Conservation (phyloP, 2,113 vertebrate genomes). For the Nothobranchius kuhntae region DNA sequence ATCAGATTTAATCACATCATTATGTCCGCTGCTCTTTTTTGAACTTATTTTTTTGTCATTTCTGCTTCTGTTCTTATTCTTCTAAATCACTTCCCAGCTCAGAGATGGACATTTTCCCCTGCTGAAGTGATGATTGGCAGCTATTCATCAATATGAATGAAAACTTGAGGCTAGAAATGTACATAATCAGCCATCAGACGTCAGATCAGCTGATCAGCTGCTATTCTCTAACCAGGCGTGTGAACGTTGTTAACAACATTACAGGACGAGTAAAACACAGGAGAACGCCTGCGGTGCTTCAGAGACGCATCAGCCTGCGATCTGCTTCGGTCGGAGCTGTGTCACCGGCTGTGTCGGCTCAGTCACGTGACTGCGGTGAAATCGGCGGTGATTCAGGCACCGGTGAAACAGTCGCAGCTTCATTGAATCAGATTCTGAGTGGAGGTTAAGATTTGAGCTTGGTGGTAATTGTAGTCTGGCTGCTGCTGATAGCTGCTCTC, state of each 20-base stretch:
- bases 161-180: not conserved
- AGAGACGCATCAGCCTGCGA: not conserved
- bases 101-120: not conserved
- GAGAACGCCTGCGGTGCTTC: not conserved
- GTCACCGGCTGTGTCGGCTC: not conserved
- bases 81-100: not conserved
- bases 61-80: not conserved
- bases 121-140: not conserved
- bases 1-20: constrained; percentile 31
- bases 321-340: not conserved
- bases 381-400: not conserved
- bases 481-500: constrained; percentile 44
- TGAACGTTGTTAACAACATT: not conserved
- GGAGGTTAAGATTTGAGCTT: constrained; percentile 20
- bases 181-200: not conserved
- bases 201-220: not conserved
- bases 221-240: not conserved
- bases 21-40: not conserved
- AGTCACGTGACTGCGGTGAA: not conserved
- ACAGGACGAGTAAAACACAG: not conserved
- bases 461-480: constrained; percentile 39
- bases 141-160: not conserved
- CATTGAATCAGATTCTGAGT: constrained; percentile 6
- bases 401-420: not conserved
- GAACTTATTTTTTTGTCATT: not conserved